A percentile compares a stretch with the other conserved stretches of the same genome.
Evolutionary conservation across 2,113 vertebrate genomes (phyloP).

Genomic region (Ictalurus punctatus): DNA sequence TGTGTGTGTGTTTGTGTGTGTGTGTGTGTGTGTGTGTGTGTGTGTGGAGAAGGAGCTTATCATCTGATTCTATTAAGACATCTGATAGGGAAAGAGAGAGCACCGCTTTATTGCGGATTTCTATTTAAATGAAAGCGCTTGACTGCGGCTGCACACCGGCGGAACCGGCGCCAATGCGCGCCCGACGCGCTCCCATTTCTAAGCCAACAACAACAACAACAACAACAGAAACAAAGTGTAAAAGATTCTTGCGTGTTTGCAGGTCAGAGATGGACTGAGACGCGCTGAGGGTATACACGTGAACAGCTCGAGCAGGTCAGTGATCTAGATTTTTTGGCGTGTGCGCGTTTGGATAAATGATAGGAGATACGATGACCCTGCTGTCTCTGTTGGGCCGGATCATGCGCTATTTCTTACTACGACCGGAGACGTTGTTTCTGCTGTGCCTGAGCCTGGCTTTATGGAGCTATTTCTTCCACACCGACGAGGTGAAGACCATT

Average conservation of each 20-base stretch:
- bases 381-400: constrained; percentile 95
- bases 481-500: constrained; percentile 98
- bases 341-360: constrained; percentile 78
- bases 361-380: constrained; percentile 99
- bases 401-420: constrained; percentile 98
- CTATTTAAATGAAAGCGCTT: constrained; percentile 7
- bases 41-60: background rate
- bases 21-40: too few relatives aligned
- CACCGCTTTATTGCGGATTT: background rate
- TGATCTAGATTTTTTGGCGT: constrained; percentile 50
- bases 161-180: constrained; percentile 13
- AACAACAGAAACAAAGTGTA: background rate
- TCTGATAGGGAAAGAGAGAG: background rate
- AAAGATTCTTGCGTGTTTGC: background rate
- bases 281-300: background rate
- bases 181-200: background rate
- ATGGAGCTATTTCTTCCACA: constrained; percentile 99
- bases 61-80: background rate
- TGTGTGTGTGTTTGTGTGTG: too few relatives aligned
- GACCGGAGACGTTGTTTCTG: constrained; percentile 96
- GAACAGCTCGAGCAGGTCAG: constrained; percentile 38
- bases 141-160: constrained; percentile 6
- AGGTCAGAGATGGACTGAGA: constrained; percentile 5
- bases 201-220: background rate
- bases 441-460: constrained; percentile 96